Conservation (phyloP, 2,113 vertebrate genomes). For the Chascanopsetta lugubris region DNA sequence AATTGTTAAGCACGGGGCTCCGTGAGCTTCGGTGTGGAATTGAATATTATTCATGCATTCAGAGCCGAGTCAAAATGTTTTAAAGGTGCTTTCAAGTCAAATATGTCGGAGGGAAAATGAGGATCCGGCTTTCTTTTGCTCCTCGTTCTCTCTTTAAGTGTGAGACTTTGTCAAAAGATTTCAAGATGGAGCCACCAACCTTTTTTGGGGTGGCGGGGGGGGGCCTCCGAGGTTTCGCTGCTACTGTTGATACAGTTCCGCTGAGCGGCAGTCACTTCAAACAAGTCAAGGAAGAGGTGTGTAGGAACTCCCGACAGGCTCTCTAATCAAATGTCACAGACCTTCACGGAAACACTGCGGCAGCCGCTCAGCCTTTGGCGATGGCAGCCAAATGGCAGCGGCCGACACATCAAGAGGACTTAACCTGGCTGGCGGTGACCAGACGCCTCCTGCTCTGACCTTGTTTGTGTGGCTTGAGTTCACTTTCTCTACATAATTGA, state of each 20-base stretch:
- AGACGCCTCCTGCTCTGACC: slow-evolving; percentile 16
- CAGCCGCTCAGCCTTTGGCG: slow-evolving; percentile 45
- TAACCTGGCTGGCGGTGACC: slow-evolving; percentile 35
- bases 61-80: slow-evolving; percentile 6
- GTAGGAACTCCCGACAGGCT: slow-evolving; percentile 51
- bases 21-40: neutral
- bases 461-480: slow-evolving; percentile 21
- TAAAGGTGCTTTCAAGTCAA: slow-evolving; percentile 12
- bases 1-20: neutral
- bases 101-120: neutral
- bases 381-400: slow-evolving; percentile 54
- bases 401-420: slow-evolving; percentile 40
- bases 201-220: slow-evolving; percentile 48
- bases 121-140: slow-evolving; percentile 12
- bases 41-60: neutral
- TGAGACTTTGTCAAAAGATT: slow-evolving; percentile 28
- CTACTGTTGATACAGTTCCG: slow-evolving; percentile 59
- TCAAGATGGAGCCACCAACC: slow-evolving; percentile 22
- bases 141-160: slow-evolving; percentile 10
- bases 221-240: slow-evolving; percentile 46
- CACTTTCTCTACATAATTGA: slow-evolving; percentile 39
- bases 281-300: slow-evolving; percentile 48
- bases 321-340: slow-evolving; percentile 68
- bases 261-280: slow-evolving; percentile 60
- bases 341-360: slow-evolving; percentile 53